These are phyloP conservation scores for Parotia lawesii DNA, from an alignment of 2,113 vertebrate species.

Conservation along the genomic window DNA sequence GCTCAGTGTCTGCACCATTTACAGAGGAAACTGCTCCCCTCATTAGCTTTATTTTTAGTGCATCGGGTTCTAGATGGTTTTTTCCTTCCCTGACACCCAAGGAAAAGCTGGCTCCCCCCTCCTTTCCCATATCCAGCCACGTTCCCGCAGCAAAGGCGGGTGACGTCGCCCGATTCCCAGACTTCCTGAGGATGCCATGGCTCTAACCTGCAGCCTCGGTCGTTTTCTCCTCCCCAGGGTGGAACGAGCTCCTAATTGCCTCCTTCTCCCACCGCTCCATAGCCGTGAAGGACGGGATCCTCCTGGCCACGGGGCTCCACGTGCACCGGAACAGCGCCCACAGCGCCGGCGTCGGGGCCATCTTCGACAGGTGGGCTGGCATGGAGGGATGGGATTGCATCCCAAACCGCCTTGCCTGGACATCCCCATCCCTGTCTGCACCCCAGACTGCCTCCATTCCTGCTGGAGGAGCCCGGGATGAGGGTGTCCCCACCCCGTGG, in stretches of 20 bases:
- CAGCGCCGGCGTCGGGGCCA: slow-evolving; percentile 95
- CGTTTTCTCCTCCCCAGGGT: slow-evolving; percentile 75
- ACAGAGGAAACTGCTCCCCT: slow-evolving; percentile 4
- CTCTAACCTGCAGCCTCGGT: not conserved
- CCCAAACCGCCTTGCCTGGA: not conserved
- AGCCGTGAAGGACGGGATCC: slow-evolving; percentile 93
- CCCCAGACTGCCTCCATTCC: fast-evolving
- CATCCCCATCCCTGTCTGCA: not conserved
- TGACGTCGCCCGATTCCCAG: fast-evolving
- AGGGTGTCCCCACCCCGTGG: fast-evolving
- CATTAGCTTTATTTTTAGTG: not conserved
- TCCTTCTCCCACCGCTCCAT: slow-evolving; percentile 98
- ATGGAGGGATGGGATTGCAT: fast-evolving
- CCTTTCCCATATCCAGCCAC: not conserved
- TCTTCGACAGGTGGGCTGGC: slow-evolving; percentile 90
- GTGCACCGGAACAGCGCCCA: slow-evolving; percentile 97
- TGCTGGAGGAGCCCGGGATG: fast-evolving
- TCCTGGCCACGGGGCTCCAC: slow-evolving; percentile 93
- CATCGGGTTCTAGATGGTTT: not conserved
- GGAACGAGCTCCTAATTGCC: slow-evolving; percentile 97
- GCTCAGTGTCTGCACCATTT: not conserved
- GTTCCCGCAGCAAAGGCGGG: fast-evolving
- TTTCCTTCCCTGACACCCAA: not conserved
- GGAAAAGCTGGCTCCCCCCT: not conserved
- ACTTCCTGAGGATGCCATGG: fast-evolving